A percentile compares a stretch with the other conserved stretches of the same genome.
phyloP scores from a whole-genome alignment of 2,888 invertebrate genomes.

The Cenopis cana region DNA sequence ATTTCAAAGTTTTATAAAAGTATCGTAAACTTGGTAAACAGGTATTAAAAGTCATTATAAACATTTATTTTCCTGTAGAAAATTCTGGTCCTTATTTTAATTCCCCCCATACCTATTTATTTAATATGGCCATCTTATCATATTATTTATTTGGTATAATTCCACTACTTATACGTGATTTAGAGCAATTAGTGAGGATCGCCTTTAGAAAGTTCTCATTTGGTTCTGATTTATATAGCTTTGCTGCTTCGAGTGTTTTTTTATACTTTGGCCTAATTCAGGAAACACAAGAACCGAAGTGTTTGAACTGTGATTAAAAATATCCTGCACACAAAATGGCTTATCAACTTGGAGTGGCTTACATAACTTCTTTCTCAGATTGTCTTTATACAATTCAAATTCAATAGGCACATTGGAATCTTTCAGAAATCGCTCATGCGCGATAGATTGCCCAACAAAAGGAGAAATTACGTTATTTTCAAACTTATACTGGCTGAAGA shows the following conservation, averaged over 20 bases:
- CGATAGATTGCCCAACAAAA: slow-evolving; percentile 75
- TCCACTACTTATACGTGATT: not conserved
- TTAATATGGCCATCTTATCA: not conserved
- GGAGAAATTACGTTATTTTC: slow-evolving; percentile 81
- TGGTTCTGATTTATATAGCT: slow-evolving; percentile 15
- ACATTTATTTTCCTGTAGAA: too few species aligned
- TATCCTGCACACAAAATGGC: slow-evolving; percentile 83
- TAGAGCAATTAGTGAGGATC: not conserved
- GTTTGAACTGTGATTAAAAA: slow-evolving; percentile 81
- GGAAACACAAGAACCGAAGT: slow-evolving; percentile 55
- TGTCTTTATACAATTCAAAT: slow-evolving; percentile 64
- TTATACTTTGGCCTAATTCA: slow-evolving; percentile 19
- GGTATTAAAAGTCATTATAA: too few species aligned
- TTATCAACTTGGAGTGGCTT: slow-evolving; percentile 54
- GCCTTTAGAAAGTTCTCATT: slow-evolving; percentile 12
- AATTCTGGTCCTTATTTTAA: too few species aligned
- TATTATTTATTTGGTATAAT: too few species aligned
- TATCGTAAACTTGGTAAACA: too few species aligned
- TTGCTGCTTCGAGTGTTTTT: slow-evolving; percentile 3
- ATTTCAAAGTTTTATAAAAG: not conserved
- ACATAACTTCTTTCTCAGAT: slow-evolving; percentile 46
- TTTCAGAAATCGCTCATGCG: slow-evolving; percentile 60
- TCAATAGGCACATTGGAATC: slow-evolving; percentile 44
- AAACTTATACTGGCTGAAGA: slow-evolving; percentile 83
- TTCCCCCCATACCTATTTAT: too few species aligned